These are phyloP conservation scores for Ceratitis capitata DNA, from an alignment of 1,140 invertebrate genomes.

Conservation along the genomic window DNA sequence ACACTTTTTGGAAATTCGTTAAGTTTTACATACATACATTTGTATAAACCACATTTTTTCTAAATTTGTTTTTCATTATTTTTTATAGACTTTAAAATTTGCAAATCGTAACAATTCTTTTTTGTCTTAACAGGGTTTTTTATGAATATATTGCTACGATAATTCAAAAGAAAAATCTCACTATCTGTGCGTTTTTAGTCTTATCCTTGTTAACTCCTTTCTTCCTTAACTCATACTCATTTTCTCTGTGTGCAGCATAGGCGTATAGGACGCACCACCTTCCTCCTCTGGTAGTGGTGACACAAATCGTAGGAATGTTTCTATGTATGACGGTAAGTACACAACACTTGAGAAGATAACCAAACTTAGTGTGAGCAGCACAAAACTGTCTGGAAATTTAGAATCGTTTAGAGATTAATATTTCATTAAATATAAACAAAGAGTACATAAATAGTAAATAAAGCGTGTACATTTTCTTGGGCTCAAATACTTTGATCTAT, in stretches of 20 bases:
- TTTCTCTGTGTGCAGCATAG: constrained; percentile 41
- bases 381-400: constrained; percentile 56
- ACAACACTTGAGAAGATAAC: constrained; percentile 60
- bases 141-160: too few relatives aligned
- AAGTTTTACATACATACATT: background rate
- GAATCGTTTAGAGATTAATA: background rate
- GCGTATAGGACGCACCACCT: constrained; percentile 4
- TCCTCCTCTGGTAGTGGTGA: constrained; percentile 41
- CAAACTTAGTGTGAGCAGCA: constrained; percentile 53
- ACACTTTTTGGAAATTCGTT: background rate
- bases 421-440: background rate
- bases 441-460: background rate
- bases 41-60: background rate
- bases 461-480: background rate
- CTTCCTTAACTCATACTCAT: constrained; percentile 40
- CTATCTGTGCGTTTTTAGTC: background rate
- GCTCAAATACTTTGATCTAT: too few relatives aligned
- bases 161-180: too few relatives aligned
- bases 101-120: too few relatives aligned
- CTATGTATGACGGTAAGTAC: constrained; percentile 57
- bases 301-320: constrained; percentile 48
- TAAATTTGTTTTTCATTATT: background rate
- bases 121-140: too few relatives aligned
- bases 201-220: background rate
- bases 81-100: too few relatives aligned